phyloP scores from a whole-genome alignment of 2,797 vertebrate species.

The Austrolebias charrua region DNA sequence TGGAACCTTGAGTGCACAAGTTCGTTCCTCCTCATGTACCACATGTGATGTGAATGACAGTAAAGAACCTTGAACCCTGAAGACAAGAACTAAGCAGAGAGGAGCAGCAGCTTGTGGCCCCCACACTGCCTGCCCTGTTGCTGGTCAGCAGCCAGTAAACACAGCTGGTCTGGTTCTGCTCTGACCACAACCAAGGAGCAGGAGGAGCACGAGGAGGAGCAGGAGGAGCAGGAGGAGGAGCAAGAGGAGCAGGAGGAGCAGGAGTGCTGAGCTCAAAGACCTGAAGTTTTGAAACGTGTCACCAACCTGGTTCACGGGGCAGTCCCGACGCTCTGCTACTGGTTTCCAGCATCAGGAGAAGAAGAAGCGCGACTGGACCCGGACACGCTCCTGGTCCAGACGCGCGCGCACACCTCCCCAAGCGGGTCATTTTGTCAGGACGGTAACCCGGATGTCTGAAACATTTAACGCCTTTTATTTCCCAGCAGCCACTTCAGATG shows the following conservation, averaged over 20 bases:
- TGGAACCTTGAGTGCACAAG: too few relatives aligned
- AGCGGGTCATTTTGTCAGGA: slow-evolving; percentile 73
- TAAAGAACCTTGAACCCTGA: too few relatives aligned
- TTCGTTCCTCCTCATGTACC: too few relatives aligned
- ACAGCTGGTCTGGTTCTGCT: slow-evolving; percentile 35
- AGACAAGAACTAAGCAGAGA: neutral
- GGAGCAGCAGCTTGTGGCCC: neutral
- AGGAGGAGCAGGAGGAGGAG: too few relatives aligned
- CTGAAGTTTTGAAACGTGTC: neutral
- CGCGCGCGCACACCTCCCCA: slow-evolving; percentile 48
- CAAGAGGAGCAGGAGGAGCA: too few relatives aligned
- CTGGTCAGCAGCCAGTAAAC: neutral
- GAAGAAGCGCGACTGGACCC: slow-evolving; percentile 50
- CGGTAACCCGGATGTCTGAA: slow-evolving; percentile 11
- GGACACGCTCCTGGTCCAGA: slow-evolving; percentile 52
- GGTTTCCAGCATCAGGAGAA: slow-evolving; percentile 52
- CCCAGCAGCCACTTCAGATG: slow-evolving; percentile 48
- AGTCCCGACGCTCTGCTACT: slow-evolving; percentile 51
- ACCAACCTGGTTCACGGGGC: slow-evolving; percentile 70
- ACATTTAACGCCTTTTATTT: slow-evolving; percentile 40
- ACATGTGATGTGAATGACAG: too few relatives aligned
- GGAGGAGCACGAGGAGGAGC: neutral
- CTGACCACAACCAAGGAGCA: neutral
- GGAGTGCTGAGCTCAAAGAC: neutral
- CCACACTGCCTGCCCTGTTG: slow-evolving; percentile 20